Evolutionary conservation across 2,888 invertebrate genomes (phyloP).

Genomic region (Microctonus brassicae): DNA sequence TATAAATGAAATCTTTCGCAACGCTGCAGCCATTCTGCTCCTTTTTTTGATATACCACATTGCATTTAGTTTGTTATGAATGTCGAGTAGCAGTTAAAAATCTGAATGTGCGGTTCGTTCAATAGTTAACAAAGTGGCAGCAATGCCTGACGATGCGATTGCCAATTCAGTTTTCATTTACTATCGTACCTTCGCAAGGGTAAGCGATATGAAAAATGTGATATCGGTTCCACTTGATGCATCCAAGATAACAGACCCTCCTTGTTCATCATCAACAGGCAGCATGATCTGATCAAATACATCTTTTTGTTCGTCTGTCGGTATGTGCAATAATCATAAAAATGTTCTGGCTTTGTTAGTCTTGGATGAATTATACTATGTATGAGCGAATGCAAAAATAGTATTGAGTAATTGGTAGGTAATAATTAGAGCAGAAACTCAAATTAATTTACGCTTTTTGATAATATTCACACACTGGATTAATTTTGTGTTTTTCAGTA

Average conservation of each 20-base stretch:
- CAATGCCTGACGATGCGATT: constrained; percentile 69
- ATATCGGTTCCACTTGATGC: constrained; percentile 33
- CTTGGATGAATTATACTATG: too few relatives aligned
- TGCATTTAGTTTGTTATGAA: constrained; percentile 46
- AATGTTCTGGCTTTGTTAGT: too few relatives aligned
- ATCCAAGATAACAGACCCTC: constrained; percentile 50
- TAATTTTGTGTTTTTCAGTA: too few relatives aligned
- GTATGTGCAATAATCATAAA: too few relatives aligned
- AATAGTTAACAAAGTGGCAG: constrained; percentile 51
- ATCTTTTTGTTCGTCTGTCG: constrained; percentile 32
- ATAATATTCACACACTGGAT: too few relatives aligned
- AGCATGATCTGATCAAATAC: constrained; percentile 46
- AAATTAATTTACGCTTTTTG: too few relatives aligned
- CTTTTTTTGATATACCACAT: constrained; percentile 55
- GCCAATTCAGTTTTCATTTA: constrained; percentile 57
- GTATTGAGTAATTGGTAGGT: too few relatives aligned
- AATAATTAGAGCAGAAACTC: too few relatives aligned
- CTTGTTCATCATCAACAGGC: constrained; percentile 41
- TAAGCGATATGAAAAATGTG: constrained; percentile 21
- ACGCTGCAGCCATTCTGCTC: constrained; percentile 51
- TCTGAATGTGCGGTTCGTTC: constrained; percentile 28
- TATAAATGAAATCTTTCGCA: too few relatives aligned
- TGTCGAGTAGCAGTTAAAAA: constrained; percentile 11
- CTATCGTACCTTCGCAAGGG: constrained; percentile 12
- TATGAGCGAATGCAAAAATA: too few relatives aligned